Evolutionary conservation across 2,113 vertebrate genomes (phyloP).

Genomic region (Corydoras maculifer): DNA sequence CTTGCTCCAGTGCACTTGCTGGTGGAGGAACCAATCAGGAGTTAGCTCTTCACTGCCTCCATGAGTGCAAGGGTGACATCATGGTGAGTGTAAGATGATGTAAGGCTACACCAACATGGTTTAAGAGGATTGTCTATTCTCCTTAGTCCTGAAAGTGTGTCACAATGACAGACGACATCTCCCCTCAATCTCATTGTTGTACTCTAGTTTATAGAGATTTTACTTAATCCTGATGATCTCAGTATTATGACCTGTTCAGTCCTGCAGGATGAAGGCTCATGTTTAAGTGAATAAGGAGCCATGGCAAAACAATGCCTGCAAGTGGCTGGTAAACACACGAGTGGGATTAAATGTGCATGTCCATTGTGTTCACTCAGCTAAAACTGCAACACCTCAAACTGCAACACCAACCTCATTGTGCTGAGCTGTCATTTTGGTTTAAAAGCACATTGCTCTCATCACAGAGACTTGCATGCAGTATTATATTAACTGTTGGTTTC

Average conservation of each 20-base stretch:
- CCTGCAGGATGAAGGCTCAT: not conserved
- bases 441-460: slow-evolving; percentile 18
- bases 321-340: not conserved
- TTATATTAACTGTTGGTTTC: too few relatives aligned
- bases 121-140: slow-evolving; percentile 4
- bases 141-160: not conserved
- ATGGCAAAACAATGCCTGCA: not conserved
- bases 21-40: slow-evolving; percentile 97
- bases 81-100: slow-evolving; percentile 74
- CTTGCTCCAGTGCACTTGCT: slow-evolving; percentile 87
- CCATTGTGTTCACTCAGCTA: slow-evolving; percentile 19
- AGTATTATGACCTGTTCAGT: not conserved
- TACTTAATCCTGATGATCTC: not conserved
- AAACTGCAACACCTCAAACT: slow-evolving; percentile 33
- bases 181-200: too few relatives aligned
- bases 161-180: not conserved
- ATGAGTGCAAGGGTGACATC: slow-evolving; percentile 83
- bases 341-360: not conserved
- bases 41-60: slow-evolving; percentile 83
- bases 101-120: not conserved
- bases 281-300: not conserved
- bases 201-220: too few relatives aligned
- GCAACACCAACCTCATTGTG: slow-evolving; percentile 9
- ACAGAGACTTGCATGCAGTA: not conserved
- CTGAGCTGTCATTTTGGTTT: slow-evolving; percentile 18